These are phyloP conservation scores for Mustela nigripes DNA, from an alignment of 2,113 vertebrate genomes.

Conservation along the genomic window DNA sequence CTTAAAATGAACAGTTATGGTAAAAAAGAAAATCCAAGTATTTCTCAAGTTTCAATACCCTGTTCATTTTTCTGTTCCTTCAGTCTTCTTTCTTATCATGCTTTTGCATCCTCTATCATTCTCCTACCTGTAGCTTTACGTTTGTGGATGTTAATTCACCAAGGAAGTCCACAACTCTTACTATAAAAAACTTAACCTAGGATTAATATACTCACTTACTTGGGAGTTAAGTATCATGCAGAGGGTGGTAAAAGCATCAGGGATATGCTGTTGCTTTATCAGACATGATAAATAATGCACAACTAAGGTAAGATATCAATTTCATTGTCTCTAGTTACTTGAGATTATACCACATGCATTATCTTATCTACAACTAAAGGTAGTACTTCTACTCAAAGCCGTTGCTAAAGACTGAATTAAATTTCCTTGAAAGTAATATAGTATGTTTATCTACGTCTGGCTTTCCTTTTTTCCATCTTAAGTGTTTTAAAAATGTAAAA, in stretches of 20 bases:
- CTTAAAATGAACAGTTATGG: neutral
- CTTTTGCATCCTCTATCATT: neutral
- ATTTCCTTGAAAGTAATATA: conserved; percentile 82
- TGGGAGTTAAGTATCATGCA: conserved; percentile 20
- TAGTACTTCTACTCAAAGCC: conserved; percentile 81
- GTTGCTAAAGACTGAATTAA: conserved; percentile 81
- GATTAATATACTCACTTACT: neutral
- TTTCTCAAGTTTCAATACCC: conserved; percentile 13
- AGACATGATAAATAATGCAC: conserved; percentile 86
- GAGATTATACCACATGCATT: conserved; percentile 70
- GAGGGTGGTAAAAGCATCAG: conserved; percentile 70
- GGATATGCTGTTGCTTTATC: conserved; percentile 77
- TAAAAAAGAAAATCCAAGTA: neutral
- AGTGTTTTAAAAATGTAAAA: conserved; percentile 84
- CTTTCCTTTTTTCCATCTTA: conserved; percentile 81
- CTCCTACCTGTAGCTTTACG: neutral
- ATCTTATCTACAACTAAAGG: conserved; percentile 81
- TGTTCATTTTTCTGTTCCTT: conserved; percentile 41
- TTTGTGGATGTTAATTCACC: conserved; percentile 34
- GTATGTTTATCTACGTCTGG: conserved; percentile 79
- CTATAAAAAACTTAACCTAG: conserved; percentile 55
- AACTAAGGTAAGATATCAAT: conserved; percentile 80
- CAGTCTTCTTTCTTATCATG: neutral
- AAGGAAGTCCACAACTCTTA: neutral
- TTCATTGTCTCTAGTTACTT: conserved; percentile 82